phyloP scores from a whole-genome alignment of 2,113 vertebrate genomes.

The Myotis davidii region DNA sequence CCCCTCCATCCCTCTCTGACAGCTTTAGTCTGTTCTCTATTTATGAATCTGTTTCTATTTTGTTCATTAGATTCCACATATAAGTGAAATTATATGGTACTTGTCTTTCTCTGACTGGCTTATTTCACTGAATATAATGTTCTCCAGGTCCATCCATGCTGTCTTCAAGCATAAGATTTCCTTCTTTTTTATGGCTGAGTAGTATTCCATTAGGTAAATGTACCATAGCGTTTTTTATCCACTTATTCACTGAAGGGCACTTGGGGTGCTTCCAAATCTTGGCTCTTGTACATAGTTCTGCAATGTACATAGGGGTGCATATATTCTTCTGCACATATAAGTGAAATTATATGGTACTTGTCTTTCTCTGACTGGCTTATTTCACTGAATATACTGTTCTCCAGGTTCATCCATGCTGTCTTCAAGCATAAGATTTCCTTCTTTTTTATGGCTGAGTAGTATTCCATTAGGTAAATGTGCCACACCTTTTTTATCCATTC shows the following conservation, averaged over 20 bases:
- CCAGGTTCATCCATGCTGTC: background rate
- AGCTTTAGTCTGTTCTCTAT: background rate
- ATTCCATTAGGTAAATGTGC: background rate
- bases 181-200: background rate
- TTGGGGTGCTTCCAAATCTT: no score
- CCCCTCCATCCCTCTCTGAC: background rate
- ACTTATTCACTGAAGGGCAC: no score
- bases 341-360: background rate
- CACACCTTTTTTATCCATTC: background rate
- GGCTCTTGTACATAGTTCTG: no score
- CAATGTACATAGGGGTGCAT: no score
- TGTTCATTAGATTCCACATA: background rate
- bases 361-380: background rate
- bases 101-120: background rate
- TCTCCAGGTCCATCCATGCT: background rate
- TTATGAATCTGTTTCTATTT: background rate
- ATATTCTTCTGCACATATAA: no score
- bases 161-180: background rate
- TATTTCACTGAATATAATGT: background rate
- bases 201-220: background rate
- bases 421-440: background rate
- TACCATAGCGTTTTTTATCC: background rate
- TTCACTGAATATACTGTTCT: background rate
- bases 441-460: background rate
- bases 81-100: background rate